phyloP scores from a whole-genome alignment of 2,113 vertebrate genomes.

The Otis tarda region DNA sequence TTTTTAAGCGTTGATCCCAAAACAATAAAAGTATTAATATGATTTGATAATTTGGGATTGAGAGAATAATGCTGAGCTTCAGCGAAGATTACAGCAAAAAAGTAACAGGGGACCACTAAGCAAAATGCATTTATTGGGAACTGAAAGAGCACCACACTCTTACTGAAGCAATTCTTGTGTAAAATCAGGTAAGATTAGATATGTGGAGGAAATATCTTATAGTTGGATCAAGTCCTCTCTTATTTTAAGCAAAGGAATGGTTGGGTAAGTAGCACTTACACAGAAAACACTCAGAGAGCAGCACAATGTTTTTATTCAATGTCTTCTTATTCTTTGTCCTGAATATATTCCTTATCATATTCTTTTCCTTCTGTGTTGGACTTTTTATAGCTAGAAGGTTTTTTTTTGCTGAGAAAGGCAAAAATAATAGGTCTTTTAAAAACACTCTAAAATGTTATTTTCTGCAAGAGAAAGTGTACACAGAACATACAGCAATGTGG shows the following conservation, averaged over 20 bases:
- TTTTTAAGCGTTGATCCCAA: not conserved
- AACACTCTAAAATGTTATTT: not conserved
- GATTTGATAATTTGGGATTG: not conserved
- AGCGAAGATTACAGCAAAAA: not conserved
- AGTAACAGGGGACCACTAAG: not conserved
- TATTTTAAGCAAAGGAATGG: not conserved
- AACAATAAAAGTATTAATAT: not conserved
- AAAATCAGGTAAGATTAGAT: not conserved
- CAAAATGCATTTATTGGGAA: not conserved
- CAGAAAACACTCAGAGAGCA: not conserved
- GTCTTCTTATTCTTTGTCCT: not conserved
- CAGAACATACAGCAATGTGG: not conserved
- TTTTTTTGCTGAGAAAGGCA: not conserved
- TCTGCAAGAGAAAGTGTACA: not conserved
- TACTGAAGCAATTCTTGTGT: not conserved
- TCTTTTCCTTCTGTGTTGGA: not conserved
- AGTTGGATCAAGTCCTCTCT: not conserved
- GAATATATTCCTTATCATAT: not conserved
- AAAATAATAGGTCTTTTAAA: not conserved
- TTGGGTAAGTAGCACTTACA: not conserved
- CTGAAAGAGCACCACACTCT: not conserved
- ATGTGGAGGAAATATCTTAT: not conserved
- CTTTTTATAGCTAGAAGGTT: not conserved
- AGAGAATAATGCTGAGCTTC: not conserved
- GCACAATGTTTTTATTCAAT: not conserved